phyloP scores from a whole-genome alignment of 2,888 invertebrate species.

The Penaeus monodon region DNA sequence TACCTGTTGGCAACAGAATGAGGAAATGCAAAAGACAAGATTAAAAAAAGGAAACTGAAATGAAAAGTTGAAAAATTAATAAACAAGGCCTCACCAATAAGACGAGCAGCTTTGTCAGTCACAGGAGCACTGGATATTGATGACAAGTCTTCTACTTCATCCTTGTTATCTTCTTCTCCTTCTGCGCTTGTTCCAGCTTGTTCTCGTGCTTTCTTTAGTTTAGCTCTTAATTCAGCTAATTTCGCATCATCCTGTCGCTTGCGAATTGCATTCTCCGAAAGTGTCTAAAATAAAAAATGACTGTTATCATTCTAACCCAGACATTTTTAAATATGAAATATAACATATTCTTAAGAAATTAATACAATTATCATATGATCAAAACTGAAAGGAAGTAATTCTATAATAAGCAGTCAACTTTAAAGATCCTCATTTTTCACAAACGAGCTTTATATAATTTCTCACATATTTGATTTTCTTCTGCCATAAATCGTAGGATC shows the following conservation, averaged over 20 bases:
- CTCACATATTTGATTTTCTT: no score
- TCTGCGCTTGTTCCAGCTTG: constrained; percentile 27
- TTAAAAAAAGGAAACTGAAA: neutral
- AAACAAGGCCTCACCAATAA: constrained; percentile 53
- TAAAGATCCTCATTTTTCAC: no score
- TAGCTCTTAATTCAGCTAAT: constrained; percentile 46
- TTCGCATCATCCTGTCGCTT: constrained; percentile 62
- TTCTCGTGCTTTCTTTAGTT: constrained; percentile 51
- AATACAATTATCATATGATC: neutral
- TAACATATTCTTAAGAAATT: no score
- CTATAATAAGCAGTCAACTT: no score
- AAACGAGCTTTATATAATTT: no score
- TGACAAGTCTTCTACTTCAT: constrained; percentile 41
- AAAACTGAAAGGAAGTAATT: neutral
- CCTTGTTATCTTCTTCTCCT: constrained; percentile 53
- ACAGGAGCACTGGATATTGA: constrained; percentile 37
- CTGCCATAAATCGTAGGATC: no score
- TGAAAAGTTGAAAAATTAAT: neutral
- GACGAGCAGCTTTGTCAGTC: constrained; percentile 61
- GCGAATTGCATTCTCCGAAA: constrained; percentile 61
- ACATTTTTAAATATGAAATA: no score
- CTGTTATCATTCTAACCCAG: no score
- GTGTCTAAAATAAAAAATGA: constrained; percentile 35
- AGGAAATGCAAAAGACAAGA: no score
- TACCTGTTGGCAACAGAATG: no score